Base-by-base conservation (phyloP, 1,140 invertebrate genomes). In the Drosophila micromelanica region DNA sequence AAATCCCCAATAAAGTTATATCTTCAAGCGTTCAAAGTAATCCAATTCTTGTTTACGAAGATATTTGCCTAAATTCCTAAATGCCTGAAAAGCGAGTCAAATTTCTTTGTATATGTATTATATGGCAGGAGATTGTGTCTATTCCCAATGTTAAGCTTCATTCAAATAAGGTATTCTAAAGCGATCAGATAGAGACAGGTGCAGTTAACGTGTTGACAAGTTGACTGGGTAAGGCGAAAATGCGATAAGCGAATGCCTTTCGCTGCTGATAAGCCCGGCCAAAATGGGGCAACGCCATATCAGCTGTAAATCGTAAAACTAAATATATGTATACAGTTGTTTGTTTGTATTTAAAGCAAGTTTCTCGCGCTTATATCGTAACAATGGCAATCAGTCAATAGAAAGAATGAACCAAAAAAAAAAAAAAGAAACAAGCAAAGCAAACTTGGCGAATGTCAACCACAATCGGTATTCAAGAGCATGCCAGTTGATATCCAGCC, bases 281-380 rank as follows among this genome's bases (percentile, higher is more conserved):
- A 27, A 38, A 72, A 38, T 67, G 54, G 11, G 46, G 27, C 68
- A n/a, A n/a, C n/a, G n/a, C n/a, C n/a, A 48, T 68, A 73, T 73
- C 64, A 73, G 23, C 48, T 42, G 48, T 68, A 60, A 56, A 69
- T 73, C 64, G 37, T 55, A 17, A 61, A 73, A 54, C 71, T 49
- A 35, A 54, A 73, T 38, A 69, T 45, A 37, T 38, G 23, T 17
- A 38, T 38, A n/a, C 38, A 38, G 5, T 17, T 23, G 11, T 30
- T 20, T 65, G 6, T 38, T 13, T 52, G 12, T 27, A 27, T 3
- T 6, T 51, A 37, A 37, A 40, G 8, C 11, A 11, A 32, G 12
- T 54, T 11, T 38, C 15, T 52, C 32, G 2, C 43, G 5, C n/a
- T n/a, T 6, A 38, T 65, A 65, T 57, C 20, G 35, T 32, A 40